Conservation (phyloP, 2,797 vertebrate species). For the Margarornis squamiger region DNA sequence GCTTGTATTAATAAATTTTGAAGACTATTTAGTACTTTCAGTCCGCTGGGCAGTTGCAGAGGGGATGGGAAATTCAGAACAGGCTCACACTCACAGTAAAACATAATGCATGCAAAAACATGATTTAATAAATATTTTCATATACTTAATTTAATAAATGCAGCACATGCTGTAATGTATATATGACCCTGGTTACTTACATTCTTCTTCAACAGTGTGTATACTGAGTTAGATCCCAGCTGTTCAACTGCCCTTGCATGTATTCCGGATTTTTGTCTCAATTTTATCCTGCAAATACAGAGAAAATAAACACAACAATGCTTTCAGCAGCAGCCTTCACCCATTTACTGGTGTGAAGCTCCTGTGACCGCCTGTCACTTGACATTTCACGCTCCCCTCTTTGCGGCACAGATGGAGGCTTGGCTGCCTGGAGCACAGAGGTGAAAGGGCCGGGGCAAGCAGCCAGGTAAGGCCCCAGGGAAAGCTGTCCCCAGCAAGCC, state of each 20-base stretch:
- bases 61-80: neutral
- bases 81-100: neutral
- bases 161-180: neutral
- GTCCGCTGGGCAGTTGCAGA: neutral
- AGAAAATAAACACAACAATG: neutral
- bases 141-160: neutral
- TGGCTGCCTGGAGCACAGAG: neutral
- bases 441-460: accelerated
- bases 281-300: neutral
- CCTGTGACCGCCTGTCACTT: accelerated
- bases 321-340: neutral
- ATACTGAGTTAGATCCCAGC: neutral
- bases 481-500: neutral
- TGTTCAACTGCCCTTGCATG: neutral
- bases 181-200: neutral
- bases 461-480: neutral
- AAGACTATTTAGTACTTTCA: constrained; percentile 10
- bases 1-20: neutral
- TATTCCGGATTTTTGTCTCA: neutral
- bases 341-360: neutral
- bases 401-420: accelerated
- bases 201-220: neutral
- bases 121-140: neutral
- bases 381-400: neutral
- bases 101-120: neutral